Conservation (phyloP, 2,113 vertebrate species). For the Macquaria ambigua region DNA sequence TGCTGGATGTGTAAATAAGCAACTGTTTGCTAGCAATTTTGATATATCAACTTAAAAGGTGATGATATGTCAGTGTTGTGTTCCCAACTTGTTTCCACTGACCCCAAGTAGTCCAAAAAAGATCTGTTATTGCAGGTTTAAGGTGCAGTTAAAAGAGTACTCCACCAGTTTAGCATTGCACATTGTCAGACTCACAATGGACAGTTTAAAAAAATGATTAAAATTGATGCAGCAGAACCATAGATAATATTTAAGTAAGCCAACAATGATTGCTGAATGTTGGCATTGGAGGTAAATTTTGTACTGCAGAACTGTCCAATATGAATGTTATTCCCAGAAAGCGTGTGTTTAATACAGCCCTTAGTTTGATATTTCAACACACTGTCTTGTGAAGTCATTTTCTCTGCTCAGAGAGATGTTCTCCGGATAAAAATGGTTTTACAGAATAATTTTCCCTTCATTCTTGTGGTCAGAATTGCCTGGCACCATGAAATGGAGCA, state of each 20-base stretch:
- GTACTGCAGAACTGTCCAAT: background rate
- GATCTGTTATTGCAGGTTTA: too few relatives aligned
- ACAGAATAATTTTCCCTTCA: constrained; percentile 47
- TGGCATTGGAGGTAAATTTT: background rate
- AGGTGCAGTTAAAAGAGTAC: too few relatives aligned
- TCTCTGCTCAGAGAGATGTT: constrained; percentile 18
- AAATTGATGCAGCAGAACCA: too few relatives aligned
- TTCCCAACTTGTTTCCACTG: too few relatives aligned
- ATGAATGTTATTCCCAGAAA: background rate
- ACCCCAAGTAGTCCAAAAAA: too few relatives aligned
- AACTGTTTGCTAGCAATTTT: too few relatives aligned
- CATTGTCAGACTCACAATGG: too few relatives aligned
- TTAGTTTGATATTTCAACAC: constrained; percentile 27
- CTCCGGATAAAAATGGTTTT: constrained; percentile 35
- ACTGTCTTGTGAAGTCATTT: constrained; percentile 20
- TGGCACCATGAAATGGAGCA: constrained; percentile 55
- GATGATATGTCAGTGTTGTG: too few relatives aligned
- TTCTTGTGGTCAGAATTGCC: constrained; percentile 62
- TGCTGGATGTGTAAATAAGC: too few relatives aligned
- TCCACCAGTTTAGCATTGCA: too few relatives aligned
- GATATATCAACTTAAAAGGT: too few relatives aligned
- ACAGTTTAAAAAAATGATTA: too few relatives aligned
- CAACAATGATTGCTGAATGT: background rate
- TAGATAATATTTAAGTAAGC: background rate
- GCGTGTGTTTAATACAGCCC: background rate